These are phyloP conservation scores for Erythrocercus mccallii DNA, from an alignment of 2,113 vertebrate species.

Conservation along the genomic window DNA sequence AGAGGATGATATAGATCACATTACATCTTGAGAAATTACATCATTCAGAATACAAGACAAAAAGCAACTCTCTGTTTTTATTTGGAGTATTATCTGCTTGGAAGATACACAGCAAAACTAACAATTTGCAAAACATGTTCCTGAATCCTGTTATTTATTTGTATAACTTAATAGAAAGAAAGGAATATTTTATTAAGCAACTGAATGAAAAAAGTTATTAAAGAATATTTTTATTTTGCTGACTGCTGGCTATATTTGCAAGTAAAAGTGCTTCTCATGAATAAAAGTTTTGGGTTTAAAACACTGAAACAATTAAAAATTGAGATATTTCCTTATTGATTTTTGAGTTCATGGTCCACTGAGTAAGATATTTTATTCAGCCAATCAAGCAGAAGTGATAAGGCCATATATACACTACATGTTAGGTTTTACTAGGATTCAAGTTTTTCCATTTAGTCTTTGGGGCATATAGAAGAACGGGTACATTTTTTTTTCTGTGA, in stretches of 20 bases:
- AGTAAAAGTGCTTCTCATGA: neutral
- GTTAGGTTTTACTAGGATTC: neutral
- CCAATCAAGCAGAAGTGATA: neutral
- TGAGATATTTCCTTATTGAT: neutral
- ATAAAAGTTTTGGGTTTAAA: neutral
- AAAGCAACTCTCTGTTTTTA: neutral
- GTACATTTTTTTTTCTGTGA: neutral
- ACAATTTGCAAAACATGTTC: neutral
- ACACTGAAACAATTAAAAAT: neutral
- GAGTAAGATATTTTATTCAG: neutral
- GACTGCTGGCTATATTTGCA: neutral
- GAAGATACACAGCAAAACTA: neutral
- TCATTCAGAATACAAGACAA: neutral
- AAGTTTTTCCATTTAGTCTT: neutral
- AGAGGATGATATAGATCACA: neutral
- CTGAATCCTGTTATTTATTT: neutral
- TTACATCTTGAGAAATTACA: neutral
- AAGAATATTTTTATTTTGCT: neutral
- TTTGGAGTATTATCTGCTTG: neutral
- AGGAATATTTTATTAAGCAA: neutral
- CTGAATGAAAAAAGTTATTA: neutral
- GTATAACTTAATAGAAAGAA: neutral
- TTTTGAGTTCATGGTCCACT: neutral
- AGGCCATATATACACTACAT: neutral
- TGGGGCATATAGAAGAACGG: neutral